Evolutionary conservation across 2,888 invertebrate genomes (phyloP).

Genomic region (Microplitis manilae): DNA sequence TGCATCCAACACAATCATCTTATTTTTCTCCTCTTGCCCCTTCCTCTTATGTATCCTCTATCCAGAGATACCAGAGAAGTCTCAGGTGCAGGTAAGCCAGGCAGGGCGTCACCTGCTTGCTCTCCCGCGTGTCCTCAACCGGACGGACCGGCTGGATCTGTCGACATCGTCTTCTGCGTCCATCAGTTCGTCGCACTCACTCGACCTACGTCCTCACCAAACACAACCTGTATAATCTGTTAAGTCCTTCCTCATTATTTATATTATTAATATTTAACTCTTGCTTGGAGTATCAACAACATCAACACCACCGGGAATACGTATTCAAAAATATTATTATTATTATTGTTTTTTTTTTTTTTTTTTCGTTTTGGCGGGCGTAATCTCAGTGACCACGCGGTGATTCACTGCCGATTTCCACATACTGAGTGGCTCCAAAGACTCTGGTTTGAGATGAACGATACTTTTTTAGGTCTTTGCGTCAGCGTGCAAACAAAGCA

Average conservation of each 20-base stretch:
- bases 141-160: slow-evolving; percentile 42
- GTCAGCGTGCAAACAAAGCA: not conserved
- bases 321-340: not conserved
- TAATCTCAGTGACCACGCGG: too few relatives aligned
- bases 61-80: slow-evolving; percentile 1
- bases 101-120: slow-evolving; percentile 52
- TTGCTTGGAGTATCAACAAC: not conserved
- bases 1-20: slow-evolving; percentile 29
- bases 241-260: slow-evolving; percentile 38
- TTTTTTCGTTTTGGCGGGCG: not conserved
- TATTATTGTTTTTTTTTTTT: not conserved
- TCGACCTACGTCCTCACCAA: slow-evolving; percentile 53
- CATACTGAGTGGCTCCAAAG: not conserved
- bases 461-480: not conserved
- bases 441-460: not conserved
- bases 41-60: not conserved
- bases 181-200: slow-evolving; percentile 53
- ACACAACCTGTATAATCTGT: slow-evolving; percentile 30
- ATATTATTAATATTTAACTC: not conserved
- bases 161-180: slow-evolving; percentile 46
- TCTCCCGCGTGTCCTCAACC: slow-evolving; percentile 45
- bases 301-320: not conserved
- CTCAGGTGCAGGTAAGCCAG: slow-evolving; percentile 15
- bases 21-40: slow-evolving; percentile 23
- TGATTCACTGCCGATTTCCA: slow-evolving; percentile 1